Conservation (phyloP, 2,888 invertebrate species). For the Slavum lentiscoides region DNA sequence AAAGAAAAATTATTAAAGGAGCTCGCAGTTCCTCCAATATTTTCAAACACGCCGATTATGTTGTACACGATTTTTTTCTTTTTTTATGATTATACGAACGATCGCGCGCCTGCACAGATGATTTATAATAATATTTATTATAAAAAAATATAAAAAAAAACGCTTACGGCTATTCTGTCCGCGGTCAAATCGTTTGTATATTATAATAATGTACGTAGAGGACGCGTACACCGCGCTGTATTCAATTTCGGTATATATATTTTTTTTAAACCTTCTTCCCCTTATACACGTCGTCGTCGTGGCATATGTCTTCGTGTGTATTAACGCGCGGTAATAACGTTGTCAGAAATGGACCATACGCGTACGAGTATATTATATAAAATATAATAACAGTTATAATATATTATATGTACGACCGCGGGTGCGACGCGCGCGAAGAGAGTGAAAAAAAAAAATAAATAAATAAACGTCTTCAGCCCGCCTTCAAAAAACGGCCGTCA, state of each 20-base stretch:
- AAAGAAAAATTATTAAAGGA: no score
- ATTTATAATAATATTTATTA: no score
- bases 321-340: conserved; percentile 22
- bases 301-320: not conserved
- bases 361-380: no score
- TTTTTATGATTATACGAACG: no score
- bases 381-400: no score
- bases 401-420: not conserved
- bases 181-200: conserved; percentile 15
- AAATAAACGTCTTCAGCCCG: conserved; percentile 36
- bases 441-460: conserved; percentile 34
- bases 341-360: conserved; percentile 18
- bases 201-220: no score
- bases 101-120: no score
- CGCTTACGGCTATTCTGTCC: no score
- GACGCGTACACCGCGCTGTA: conserved; percentile 1
- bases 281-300: not conserved
- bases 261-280: not conserved
- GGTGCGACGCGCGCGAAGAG: conserved; percentile 10
- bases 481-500: conserved; percentile 7
- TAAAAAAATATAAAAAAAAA: no score
- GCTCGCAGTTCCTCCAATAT: no score
- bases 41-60: no score
- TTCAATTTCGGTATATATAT: conserved; percentile 35
- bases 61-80: no score